Evolutionary conservation across 2,888 invertebrate genomes (phyloP), one percentile per base, ranked within the genome.

Genomic region (Mactromeris polynyma): DNA sequence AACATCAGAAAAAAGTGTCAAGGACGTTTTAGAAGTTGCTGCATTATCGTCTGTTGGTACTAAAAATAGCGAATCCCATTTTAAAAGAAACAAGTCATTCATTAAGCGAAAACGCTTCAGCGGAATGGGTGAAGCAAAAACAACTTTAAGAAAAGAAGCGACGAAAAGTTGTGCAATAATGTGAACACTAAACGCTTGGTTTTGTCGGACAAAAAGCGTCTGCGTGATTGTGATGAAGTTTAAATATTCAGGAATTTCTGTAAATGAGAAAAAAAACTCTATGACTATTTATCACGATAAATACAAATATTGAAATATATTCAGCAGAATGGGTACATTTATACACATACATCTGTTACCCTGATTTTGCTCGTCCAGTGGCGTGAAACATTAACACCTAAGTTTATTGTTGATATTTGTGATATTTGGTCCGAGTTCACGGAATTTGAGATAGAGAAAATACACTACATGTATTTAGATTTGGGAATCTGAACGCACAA

Each of bases 1-100:
- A 93, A 97, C 97, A 0, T 97, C 97, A 14, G 97, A 97, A 85
- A 97, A 97, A 94, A 97, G 97, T 1, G 98, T 98, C 40, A 97
- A 97, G 91, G 98, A 98, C 94, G 98, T 98, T 46, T 97, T 98
- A 94, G 98, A 98, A 96, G 97, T 98, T 2, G 98, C 98, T 0
- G 98, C 98, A 0, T 95, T 98, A 40, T 96, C 96, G 19, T 95
- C 96, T 31, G 95, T 95, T 26, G 96, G 96, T 40, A 90, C 90
- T 2, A 89, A 90, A 84, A 79, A 86, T 26, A 89, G 51, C 33
- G 88, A 92, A 77, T 86, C 92, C 90, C 46, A 26, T 64, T 73
- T 73, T 11, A 92, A 93, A 82, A 89, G 94, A 54, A 94, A 94
- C 78, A 88, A 93, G 87, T 95, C 95, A 11, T 93, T 94, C 83